Conservation (phyloP, 30 jellyfish, hydroid and myxozoan species). For the Morbakka virulenta region DNA sequence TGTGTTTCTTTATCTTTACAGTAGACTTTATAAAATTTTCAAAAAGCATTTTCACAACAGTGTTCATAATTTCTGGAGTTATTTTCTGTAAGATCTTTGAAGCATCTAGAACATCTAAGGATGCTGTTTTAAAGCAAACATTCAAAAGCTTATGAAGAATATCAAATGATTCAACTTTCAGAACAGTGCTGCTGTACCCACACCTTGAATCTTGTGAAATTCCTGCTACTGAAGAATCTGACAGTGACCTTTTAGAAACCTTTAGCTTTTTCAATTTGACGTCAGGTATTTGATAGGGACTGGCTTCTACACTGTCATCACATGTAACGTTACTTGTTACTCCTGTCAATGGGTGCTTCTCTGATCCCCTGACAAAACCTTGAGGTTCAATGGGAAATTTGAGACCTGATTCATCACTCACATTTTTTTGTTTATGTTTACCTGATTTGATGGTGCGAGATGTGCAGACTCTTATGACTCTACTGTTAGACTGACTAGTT, state of each 20-base stretch:
- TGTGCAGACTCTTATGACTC: no score
- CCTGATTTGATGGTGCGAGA: no score
- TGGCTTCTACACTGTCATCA: background rate
- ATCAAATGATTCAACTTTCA: constrained; percentile 89
- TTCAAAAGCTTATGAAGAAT: constrained; percentile 66
- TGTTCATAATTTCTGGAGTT: constrained; percentile 72
- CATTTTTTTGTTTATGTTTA: no score
- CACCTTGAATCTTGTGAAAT: background rate
- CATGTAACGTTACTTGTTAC: background rate
- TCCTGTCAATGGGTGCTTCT: background rate
- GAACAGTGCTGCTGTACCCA: constrained; percentile 2
- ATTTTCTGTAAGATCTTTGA: constrained; percentile 72
- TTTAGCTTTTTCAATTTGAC: no score
- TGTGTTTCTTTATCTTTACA: background rate
- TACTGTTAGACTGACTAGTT: no score
- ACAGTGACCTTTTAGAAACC: background rate
- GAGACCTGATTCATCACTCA: no score
- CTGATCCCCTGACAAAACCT: background rate
- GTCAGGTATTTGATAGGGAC: background rate
- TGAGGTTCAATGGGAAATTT: no score
- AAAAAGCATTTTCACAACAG: constrained; percentile 47
- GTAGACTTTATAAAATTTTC: constrained; percentile 12
- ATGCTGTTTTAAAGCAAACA: constrained; percentile 50
- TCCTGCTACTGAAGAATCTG: background rate
- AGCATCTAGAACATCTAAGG: constrained; percentile 62